These are phyloP conservation scores for Rhinoderma darwinii DNA, from an alignment of 2,113 vertebrate genomes.

Conservation along the genomic window DNA sequence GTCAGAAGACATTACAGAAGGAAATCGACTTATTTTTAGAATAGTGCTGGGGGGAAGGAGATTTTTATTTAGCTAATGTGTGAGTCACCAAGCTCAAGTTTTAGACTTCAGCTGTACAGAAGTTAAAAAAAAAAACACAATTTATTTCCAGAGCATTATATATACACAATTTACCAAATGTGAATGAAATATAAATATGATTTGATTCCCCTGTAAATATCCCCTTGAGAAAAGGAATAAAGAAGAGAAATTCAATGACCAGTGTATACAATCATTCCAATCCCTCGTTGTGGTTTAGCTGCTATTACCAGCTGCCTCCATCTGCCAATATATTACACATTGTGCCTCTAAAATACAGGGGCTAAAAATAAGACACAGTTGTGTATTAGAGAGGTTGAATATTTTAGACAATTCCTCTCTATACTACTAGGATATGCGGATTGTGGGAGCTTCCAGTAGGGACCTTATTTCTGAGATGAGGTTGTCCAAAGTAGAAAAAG, in stretches of 20 bases:
- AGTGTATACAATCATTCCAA: neutral
- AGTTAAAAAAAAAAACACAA: neutral
- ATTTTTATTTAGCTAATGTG: conserved; percentile 14
- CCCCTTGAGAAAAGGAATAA: neutral
- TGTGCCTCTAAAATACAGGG: neutral
- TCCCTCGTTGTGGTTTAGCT: neutral
- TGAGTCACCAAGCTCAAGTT: conserved; percentile 33
- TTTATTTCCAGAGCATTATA: neutral
- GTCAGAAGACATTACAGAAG: neutral
- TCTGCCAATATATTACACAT: neutral
- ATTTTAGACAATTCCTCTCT: neutral
- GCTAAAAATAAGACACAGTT: neutral
- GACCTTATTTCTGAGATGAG: no score
- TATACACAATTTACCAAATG: neutral
- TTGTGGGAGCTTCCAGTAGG: no score
- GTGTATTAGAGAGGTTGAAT: neutral
- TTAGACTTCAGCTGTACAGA: neutral
- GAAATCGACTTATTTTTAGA: conserved; percentile 43
- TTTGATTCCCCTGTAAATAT: neutral
- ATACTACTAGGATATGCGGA: no score
- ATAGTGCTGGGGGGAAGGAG: neutral
- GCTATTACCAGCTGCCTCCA: neutral
- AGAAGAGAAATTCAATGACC: neutral
- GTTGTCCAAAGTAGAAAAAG: no score
- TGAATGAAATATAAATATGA: neutral